Percentiles rank a stretch among this genome's conserved stretches.
These are phyloP conservation scores for Nestor notabilis DNA, from an alignment of 2,113 vertebrate genomes.

Conservation along the genomic window DNA sequence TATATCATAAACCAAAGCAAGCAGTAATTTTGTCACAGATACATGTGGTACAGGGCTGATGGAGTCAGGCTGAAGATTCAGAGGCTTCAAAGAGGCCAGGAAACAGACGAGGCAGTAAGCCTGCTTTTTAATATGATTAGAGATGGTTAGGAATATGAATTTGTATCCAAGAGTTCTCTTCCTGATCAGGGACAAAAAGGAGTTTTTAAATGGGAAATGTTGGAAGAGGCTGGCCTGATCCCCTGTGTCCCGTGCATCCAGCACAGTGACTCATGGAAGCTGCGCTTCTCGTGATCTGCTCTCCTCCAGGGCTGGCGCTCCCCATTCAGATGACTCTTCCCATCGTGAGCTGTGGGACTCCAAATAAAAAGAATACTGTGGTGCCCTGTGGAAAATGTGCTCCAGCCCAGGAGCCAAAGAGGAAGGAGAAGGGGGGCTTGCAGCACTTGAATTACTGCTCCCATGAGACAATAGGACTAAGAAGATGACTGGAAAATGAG, in stretches of 20 bases:
- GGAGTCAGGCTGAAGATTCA: not conserved
- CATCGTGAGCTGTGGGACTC: slow-evolving; percentile 28
- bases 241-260: not conserved
- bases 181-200: slow-evolving; percentile 8
- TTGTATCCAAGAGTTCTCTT: not conserved
- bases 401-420: slow-evolving; percentile 29
- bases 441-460: slow-evolving; percentile 29
- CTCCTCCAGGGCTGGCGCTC: slow-evolving; percentile 25
- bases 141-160: not conserved
- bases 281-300: slow-evolving; percentile 25
- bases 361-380: slow-evolving; percentile 55
- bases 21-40: slow-evolving; percentile 44
- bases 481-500: slow-evolving; percentile 51
- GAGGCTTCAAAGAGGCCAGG: not conserved
- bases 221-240: slow-evolving; percentile 4
- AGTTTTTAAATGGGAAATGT: not conserved
- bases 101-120: not conserved
- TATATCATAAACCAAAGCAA: slow-evolving; percentile 8
- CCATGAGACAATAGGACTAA: slow-evolving; percentile 23
- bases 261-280: slow-evolving; percentile 45
- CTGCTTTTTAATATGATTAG: not conserved
- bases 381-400: slow-evolving; percentile 47
- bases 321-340: slow-evolving; percentile 41
- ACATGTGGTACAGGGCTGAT: not conserved
- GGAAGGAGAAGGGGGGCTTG: slow-evolving; percentile 45